Evolutionary conservation across 2,113 vertebrate genomes (phyloP).

Genomic region (Emydura subglobosa): DNA sequence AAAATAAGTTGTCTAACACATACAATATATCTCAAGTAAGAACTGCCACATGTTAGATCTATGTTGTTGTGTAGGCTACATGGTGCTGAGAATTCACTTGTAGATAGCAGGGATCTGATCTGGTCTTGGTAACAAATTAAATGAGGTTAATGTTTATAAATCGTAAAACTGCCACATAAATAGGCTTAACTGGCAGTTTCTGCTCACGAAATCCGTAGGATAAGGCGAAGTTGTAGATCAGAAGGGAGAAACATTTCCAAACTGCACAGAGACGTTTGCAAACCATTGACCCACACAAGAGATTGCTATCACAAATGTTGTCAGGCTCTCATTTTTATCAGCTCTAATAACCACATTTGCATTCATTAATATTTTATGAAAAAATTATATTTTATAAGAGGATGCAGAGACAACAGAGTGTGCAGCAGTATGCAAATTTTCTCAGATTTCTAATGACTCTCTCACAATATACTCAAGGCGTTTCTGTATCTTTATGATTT

Average conservation of each 20-base stretch:
- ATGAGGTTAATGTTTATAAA: not conserved
- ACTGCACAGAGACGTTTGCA: not conserved
- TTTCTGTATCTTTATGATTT: not conserved
- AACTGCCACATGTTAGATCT: not conserved
- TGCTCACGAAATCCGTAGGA: not conserved
- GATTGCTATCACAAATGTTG: not conserved
- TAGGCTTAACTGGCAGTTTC: not conserved
- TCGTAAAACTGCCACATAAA: not conserved
- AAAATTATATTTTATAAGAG: not conserved
- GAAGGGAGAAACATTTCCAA: not conserved
- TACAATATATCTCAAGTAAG: not conserved
- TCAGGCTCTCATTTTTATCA: not conserved
- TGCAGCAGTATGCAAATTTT: not conserved
- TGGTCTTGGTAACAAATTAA: not conserved
- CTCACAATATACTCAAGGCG: not conserved
- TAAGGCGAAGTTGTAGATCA: not conserved
- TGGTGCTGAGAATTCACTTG: not conserved
- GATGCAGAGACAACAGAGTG: not conserved
- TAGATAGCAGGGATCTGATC: not conserved
- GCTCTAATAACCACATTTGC: not conserved
- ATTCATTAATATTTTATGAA: slow-evolving; percentile 30
- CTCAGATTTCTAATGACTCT: not conserved
- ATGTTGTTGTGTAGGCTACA: not conserved
- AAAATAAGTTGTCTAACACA: not conserved
- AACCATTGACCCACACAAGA: not conserved